Percentiles rank a stretch among this genome's conserved stretches.
phyloP scores from a whole-genome alignment of 2,113 vertebrate genomes.

The Callospermophilus lateralis region DNA sequence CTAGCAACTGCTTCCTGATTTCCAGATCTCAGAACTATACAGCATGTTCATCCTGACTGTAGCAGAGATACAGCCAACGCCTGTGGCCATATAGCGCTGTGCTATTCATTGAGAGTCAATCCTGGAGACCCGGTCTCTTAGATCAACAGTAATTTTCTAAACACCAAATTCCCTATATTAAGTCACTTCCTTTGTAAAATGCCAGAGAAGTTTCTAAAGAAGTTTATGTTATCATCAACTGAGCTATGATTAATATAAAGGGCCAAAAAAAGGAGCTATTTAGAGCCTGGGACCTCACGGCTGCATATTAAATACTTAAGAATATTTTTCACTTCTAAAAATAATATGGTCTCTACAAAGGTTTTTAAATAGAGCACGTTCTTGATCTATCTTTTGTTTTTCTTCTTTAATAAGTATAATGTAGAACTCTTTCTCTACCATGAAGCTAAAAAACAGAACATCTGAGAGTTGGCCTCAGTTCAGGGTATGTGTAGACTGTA shows the following conservation, averaged over 20 bases:
- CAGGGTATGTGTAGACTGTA: not conserved
- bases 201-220: too few relatives aligned
- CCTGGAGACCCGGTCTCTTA: not conserved
- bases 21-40: not conserved
- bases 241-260: not conserved
- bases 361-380: not conserved
- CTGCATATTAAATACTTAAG: not conserved
- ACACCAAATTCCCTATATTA: not conserved
- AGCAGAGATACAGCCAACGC: too few relatives aligned
- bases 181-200: conserved; percentile 6
- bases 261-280: not conserved
- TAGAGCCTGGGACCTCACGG: not conserved
- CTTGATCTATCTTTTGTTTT: not conserved
- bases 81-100: not conserved
- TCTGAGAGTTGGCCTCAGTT: not conserved
- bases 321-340: not conserved
- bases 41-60: not conserved
- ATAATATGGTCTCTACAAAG: not conserved
- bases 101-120: not conserved
- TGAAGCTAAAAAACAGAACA: not conserved
- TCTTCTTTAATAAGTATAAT: not conserved
- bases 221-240: conserved; percentile 1
- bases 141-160: not conserved
- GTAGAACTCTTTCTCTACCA: not conserved
- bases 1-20: not conserved